Conservation (phyloP, 2,113 vertebrate genomes). For the Hiodon alosoides region DNA sequence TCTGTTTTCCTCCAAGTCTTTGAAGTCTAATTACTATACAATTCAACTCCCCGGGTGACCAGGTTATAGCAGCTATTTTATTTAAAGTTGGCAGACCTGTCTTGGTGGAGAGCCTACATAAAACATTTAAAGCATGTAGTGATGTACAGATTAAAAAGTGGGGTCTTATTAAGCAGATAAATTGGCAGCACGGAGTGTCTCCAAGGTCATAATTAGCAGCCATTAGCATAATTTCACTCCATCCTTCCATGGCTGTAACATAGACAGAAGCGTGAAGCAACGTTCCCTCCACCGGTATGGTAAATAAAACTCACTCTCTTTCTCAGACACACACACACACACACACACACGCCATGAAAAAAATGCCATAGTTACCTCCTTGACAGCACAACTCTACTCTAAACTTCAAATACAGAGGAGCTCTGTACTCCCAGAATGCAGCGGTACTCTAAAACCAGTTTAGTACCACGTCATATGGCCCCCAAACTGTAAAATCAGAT, state of each 20-base stretch:
- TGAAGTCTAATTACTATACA: constrained; percentile 67
- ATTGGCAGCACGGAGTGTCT: constrained; percentile 48
- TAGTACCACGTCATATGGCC: neutral
- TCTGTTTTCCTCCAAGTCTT: constrained; percentile 47
- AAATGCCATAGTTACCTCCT: neutral
- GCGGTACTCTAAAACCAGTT: neutral
- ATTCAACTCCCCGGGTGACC: constrained; percentile 57
- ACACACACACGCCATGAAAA: constrained; percentile 23
- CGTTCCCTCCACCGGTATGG: constrained; percentile 16
- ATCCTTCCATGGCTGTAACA: constrained; percentile 45
- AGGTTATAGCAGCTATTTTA: constrained; percentile 59
- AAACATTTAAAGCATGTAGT: constrained; percentile 44
- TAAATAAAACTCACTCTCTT: constrained; percentile 25
- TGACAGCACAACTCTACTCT: neutral
- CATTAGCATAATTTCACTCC: constrained; percentile 56
- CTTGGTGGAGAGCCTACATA: constrained; percentile 42
- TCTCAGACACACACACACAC: constrained; percentile 25
- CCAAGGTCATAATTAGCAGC: constrained; percentile 57
- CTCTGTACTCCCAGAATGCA: constrained; percentile 5
- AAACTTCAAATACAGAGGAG: neutral
- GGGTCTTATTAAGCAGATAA: constrained; percentile 54
- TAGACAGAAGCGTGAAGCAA: constrained; percentile 37
- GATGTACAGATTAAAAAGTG: constrained; percentile 53
- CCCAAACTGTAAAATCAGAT: constrained; percentile 54
- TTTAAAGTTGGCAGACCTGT: constrained; percentile 62